Evolutionary conservation across 2,888 invertebrate species (phyloP).

Genomic region (Pecten maximus): DNA sequence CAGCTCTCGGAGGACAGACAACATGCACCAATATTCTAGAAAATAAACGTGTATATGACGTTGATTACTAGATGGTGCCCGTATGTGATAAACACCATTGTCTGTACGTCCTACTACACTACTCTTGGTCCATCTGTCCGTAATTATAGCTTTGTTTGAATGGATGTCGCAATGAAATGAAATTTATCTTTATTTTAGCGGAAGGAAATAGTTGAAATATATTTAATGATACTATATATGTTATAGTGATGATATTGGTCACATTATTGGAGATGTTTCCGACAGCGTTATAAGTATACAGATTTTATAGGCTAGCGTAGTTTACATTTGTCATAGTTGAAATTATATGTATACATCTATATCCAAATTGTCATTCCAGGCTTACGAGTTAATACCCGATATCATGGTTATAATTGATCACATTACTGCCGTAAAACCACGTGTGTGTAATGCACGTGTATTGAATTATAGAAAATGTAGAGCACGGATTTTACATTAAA

Average conservation of each 20-base stretch:
- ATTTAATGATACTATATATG: neutral
- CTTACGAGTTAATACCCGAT: neutral
- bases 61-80: neutral
- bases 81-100: neutral
- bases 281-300: neutral
- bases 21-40: neutral
- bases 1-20: neutral
- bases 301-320: neutral
- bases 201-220: neutral
- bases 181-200: too few species aligned
- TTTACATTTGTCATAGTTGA: neutral
- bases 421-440: neutral
- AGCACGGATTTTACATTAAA: neutral
- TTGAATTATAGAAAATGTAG: neutral
- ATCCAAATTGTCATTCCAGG: neutral
- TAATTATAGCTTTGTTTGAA: neutral
- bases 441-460: neutral
- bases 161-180: neutral
- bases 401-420: neutral
- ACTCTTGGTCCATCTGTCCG: neutral
- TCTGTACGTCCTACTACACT: neutral
- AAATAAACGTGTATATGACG: neutral
- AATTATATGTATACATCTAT: slow-evolving; percentile 5
- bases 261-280: neutral
- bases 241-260: neutral